These are phyloP conservation scores for Amyelois transitella DNA, from an alignment of 1,140 invertebrate genomes.

Conservation along the genomic window DNA sequence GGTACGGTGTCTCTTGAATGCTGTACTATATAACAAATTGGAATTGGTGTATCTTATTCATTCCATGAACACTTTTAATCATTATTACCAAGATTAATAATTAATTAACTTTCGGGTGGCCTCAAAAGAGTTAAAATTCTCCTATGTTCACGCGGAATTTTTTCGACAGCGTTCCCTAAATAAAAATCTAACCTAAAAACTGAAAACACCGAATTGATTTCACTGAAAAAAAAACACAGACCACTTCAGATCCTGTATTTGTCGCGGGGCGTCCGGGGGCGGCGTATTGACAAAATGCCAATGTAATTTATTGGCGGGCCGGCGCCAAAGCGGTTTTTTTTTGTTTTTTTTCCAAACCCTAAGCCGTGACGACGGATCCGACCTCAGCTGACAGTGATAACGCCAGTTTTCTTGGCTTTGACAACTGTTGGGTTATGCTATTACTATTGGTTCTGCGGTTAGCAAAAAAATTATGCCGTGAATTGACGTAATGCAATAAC, in stretches of 20 bases:
- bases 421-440: not conserved
- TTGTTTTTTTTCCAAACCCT: conserved; percentile 15
- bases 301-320: conserved; percentile 36
- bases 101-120: too few relatives aligned
- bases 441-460: not conserved
- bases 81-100: too few relatives aligned
- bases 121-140: too few relatives aligned
- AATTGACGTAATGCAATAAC: too few relatives aligned
- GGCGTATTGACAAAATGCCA: conserved; percentile 31
- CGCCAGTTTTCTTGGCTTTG: too few relatives aligned
- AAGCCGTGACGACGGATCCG: not conserved
- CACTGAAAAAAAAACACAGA: not conserved
- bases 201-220: not conserved
- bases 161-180: not conserved
- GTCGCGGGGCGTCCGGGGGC: conserved; percentile 18
- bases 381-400: not conserved
- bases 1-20: too few relatives aligned
- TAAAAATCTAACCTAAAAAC: not conserved
- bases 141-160: too few relatives aligned
- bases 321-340: conserved; percentile 23
- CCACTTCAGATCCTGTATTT: conserved; percentile 8
- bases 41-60: too few relatives aligned
- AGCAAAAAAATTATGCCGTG: too few relatives aligned
- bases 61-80: too few relatives aligned
- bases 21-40: too few relatives aligned